Percentiles rank a stretch among this genome's conserved stretches.
Conservation (phyloP, 2,888 invertebrate species). For the Eupithecia vulgata region DNA sequence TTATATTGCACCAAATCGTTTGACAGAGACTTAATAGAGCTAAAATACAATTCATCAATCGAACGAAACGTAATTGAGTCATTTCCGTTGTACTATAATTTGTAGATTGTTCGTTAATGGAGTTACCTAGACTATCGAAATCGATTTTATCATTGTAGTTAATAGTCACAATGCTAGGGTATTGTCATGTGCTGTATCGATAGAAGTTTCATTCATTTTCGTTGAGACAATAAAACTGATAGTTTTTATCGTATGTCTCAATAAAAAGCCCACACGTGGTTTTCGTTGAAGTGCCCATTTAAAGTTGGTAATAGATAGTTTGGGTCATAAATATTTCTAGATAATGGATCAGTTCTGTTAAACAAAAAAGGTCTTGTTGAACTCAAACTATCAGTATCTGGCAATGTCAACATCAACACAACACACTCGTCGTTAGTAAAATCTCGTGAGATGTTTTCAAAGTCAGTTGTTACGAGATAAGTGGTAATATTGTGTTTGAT, state of each 20-base stretch:
- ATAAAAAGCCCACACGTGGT: conserved; percentile 56
- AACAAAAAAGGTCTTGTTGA: conserved; percentile 62
- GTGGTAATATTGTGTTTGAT: conserved; percentile 81
- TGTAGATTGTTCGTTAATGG: conserved; percentile 34
- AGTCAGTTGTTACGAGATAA: conserved; percentile 79
- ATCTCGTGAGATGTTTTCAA: conserved; percentile 71
- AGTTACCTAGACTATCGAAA: conserved; percentile 34
- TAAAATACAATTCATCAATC: conserved; percentile 52
- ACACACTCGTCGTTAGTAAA: conserved; percentile 64
- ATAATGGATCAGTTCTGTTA: conserved; percentile 63
- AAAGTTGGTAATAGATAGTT: conserved; percentile 61
- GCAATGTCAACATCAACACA: conserved; percentile 57
- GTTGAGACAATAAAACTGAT: conserved; percentile 36
- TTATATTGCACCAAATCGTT: conserved; percentile 34
- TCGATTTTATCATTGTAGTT: conserved; percentile 38
- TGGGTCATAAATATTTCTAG: conserved; percentile 64
- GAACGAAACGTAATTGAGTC: conserved; percentile 55
- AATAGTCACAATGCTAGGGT: conserved; percentile 32
- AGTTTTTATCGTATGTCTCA: conserved; percentile 50
- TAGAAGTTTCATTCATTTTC: conserved; percentile 36
- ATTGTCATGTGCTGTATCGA: conserved; percentile 29
- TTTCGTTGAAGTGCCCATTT: conserved; percentile 57
- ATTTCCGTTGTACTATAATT: conserved; percentile 55
- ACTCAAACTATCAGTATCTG: conserved; percentile 64
- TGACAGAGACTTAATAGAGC: conserved; percentile 33